A percentile compares a stretch with the other conserved stretches of the same genome.
phyloP scores from a whole-genome alignment of 1,140 invertebrate genomes.

The Dendroctonus ponderosae region DNA sequence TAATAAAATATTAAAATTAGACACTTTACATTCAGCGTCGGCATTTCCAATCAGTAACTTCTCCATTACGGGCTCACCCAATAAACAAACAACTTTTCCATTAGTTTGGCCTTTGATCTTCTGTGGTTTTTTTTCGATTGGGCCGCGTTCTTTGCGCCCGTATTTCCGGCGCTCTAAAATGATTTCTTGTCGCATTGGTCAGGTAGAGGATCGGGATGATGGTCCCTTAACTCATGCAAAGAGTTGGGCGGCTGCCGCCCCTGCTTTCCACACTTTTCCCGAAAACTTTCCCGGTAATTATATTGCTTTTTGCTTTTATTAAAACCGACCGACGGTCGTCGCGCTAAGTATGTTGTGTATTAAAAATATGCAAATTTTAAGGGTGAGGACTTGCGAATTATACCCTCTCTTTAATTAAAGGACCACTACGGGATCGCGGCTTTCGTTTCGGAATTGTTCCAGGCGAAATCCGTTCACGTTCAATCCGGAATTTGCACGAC shows the following conservation, averaged over 20 bases:
- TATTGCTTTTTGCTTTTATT: slow-evolving; percentile 35
- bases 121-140: slow-evolving; percentile 5
- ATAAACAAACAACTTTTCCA: slow-evolving; percentile 35
- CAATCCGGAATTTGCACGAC: no score
- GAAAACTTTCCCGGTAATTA: slow-evolving; percentile 31
- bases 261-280: slow-evolving; percentile 10
- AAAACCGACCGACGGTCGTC: slow-evolving; percentile 25
- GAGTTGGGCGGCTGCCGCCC: slow-evolving; percentile 1
- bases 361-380: slow-evolving; percentile 34
- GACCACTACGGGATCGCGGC: background rate
- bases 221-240: background rate
- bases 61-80: slow-evolving; percentile 18
- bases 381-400: slow-evolving; percentile 33
- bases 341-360: slow-evolving; percentile 33
- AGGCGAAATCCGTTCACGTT: no score
- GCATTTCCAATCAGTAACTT: slow-evolving; percentile 28
- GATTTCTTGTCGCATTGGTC: background rate
- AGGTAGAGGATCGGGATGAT: slow-evolving; percentile 1
- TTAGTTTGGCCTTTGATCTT: slow-evolving; percentile 28
- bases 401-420: slow-evolving; percentile 29
- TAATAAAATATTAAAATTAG: slow-evolving; percentile 35
- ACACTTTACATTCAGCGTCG: slow-evolving; percentile 25
- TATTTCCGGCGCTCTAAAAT: background rate
- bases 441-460: slow-evolving; percentile 8
- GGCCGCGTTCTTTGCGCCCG: slow-evolving; percentile 7